Base-by-base conservation (phyloP, 2,113 vertebrate genomes). In the Manacus vitellinus region DNA sequence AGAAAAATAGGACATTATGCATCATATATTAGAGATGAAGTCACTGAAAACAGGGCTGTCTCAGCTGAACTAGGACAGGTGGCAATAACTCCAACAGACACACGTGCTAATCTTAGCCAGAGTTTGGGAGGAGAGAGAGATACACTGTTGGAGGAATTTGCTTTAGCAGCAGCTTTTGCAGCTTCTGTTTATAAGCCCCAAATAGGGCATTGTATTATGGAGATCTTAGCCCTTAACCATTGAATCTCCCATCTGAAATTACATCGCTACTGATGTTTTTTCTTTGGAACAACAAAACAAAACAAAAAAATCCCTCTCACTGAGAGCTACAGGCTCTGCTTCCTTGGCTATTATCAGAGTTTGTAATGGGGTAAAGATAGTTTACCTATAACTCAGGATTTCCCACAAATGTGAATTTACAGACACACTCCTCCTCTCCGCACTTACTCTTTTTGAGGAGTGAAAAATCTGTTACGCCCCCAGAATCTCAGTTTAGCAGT, bases 41-140 rank as follows among this genome's bases (percentile, higher is more conserved):
- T 90, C 59, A 78, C 82, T 82, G 85, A 97, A 94, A 84, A 84
- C 81, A 71, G 71, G 88, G 73, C 93, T 93, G 95, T 95, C 89
- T 96, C 88, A 62, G 85, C 95, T 83, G 83, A 92, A 95, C 91
- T 84, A 37, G 92, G 96, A 97, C 94, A 97, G 97, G 97, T 96
- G 95, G 94, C 91, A 94, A 31, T 80, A 88, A 65, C 93, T 93
- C 74, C 62, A 82, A 43, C 85, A 93, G 94, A 89, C 83, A 96
- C 89, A 95, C 84, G 68, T 84, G 89, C 95, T 97, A 94, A 95
- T 96, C 96, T 97, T 97, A 94, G 92, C 81, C 82, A 86, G 95
- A 74, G 85, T 91, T 95, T 80, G 92, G 82, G 71, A 93, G 94
- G 83, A 95, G 80, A 92, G 78, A 73, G 56, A 82, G 51, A 89